A percentile compares a stretch with the other conserved stretches of the same genome.
These are phyloP conservation scores for Pluvianellus socialis DNA, from an alignment of 2,113 vertebrate species.

Conservation along the genomic window DNA sequence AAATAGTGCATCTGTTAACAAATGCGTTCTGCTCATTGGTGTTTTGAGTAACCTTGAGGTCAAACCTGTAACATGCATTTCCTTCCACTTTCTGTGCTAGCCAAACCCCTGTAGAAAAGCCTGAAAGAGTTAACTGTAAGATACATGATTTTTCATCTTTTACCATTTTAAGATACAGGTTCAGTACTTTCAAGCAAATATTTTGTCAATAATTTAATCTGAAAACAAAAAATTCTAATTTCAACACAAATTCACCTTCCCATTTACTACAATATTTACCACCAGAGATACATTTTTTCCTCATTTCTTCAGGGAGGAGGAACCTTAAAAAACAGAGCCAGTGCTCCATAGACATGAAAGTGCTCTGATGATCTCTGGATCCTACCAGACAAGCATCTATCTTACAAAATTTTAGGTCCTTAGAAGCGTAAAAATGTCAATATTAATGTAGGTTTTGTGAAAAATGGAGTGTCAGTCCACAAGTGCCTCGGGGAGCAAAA, in stretches of 20 bases:
- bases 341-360: not conserved
- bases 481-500: fast-evolving
- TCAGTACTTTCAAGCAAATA: not conserved
- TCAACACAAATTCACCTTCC: not conserved
- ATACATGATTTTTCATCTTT: not conserved
- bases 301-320: not conserved
- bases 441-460: not conserved
- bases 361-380: not conserved
- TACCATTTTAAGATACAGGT: not conserved
- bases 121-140: not conserved
- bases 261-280: not conserved
- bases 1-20: not conserved
- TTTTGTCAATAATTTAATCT: not conserved
- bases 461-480: not conserved
- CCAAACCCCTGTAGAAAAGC: not conserved
- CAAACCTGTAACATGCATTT: not conserved
- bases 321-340: not conserved
- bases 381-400: not conserved
- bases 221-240: not conserved
- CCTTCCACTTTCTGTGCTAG: not conserved
- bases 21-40: fast-evolving
- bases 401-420: not conserved
- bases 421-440: not conserved
- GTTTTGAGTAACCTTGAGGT: not conserved
- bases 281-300: not conserved